These are phyloP conservation scores for Anser brachyrhynchus DNA, from an alignment of 2,113 vertebrate genomes.

Conservation along the genomic window DNA sequence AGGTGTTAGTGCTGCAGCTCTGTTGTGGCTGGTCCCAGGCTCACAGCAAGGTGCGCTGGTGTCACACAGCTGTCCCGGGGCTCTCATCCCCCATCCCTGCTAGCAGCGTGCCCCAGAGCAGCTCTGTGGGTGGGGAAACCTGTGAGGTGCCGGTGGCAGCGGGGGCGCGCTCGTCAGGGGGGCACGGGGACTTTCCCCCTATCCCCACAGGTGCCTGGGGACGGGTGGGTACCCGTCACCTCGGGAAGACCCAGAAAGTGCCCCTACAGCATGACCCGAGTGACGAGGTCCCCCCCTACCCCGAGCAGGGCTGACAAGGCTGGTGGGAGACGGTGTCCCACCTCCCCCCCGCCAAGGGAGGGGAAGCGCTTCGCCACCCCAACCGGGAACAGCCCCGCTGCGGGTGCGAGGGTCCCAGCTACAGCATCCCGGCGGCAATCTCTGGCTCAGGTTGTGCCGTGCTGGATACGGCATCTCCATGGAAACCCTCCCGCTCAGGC, in stretches of 20 bases:
- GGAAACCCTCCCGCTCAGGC: conserved; percentile 67
- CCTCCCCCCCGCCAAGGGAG: rapidly evolving
- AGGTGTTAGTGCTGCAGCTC: background rate
- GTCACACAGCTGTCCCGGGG: background rate
- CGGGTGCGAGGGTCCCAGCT: conserved; percentile 13
- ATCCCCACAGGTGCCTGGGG: background rate
- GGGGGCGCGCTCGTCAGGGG: background rate
- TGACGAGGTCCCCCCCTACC: rapidly evolving
- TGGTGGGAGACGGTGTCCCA: background rate
- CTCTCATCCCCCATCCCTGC: no score
- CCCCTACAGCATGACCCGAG: background rate
- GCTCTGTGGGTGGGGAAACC: background rate
- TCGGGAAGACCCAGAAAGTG: background rate
- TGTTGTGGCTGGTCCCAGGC: background rate
- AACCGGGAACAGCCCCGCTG: background rate
- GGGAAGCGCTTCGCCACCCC: rapidly evolving
- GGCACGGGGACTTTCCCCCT: no score
- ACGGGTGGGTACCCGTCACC: background rate
- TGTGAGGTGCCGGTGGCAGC: background rate
- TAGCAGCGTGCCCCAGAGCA: no score
- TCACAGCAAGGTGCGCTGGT: no score
- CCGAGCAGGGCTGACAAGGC: background rate
- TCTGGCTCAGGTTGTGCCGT: conserved; percentile 58
- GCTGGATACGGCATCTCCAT: conserved; percentile 70
- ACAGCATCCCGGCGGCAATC: conserved; percentile 34